These are phyloP conservation scores for Odontocolon sp. DNA, from an alignment of 2,888 invertebrate species.

Conservation along the genomic window DNA sequence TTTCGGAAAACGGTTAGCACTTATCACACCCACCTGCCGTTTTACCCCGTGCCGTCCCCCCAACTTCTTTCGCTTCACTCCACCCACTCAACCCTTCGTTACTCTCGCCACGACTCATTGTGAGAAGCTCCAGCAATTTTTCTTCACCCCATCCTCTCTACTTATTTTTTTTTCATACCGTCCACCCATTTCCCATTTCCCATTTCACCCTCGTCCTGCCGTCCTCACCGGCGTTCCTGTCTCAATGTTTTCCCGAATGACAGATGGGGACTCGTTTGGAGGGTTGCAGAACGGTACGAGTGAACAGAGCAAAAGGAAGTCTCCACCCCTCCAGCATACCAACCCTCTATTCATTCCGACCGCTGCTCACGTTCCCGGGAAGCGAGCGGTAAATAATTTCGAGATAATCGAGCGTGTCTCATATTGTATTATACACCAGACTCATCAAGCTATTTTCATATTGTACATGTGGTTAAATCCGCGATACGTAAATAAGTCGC, in stretches of 20 bases:
- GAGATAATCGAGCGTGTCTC: background rate
- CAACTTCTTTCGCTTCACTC: constrained; percentile 9
- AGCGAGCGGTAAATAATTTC: background rate
- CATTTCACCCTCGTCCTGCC: constrained; percentile 15
- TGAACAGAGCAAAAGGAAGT: background rate
- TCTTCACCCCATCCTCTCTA: constrained; percentile 17
- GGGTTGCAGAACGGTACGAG: background rate
- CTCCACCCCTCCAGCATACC: background rate
- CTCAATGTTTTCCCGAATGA: constrained; percentile 44
- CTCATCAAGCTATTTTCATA: constrained; percentile 22
- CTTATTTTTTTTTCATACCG: constrained; percentile 11
- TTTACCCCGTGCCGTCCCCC: background rate
- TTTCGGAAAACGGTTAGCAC: constrained; percentile 40
- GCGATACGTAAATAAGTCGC: constrained; percentile 36
- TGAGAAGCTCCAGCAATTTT: constrained; percentile 35
- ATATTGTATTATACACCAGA: background rate
- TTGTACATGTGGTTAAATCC: background rate
- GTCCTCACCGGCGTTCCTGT: constrained; percentile 14
- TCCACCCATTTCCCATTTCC: background rate
- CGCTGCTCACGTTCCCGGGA: background rate
- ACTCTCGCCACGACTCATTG: constrained; percentile 42
- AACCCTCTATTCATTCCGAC: background rate
- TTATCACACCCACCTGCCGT: constrained; percentile 36
- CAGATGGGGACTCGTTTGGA: constrained; percentile 31
- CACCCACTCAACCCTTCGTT: constrained; percentile 30